Evolutionary conservation across 2,113 vertebrate species (phyloP).

Genomic region (Rafetus swinhoei): DNA sequence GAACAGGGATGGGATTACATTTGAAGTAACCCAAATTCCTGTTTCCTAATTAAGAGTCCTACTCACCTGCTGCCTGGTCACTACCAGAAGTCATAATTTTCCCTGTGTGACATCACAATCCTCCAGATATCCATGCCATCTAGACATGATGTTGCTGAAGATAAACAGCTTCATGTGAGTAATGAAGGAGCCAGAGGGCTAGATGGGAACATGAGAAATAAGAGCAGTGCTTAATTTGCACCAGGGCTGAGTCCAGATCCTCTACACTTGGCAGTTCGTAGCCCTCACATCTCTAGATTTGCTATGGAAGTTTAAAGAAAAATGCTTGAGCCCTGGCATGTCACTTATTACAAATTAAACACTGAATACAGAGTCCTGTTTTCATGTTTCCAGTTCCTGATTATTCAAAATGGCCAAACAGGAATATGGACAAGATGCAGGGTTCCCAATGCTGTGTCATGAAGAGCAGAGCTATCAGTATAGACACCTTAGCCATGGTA

Average conservation of each 20-base stretch:
- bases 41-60: not conserved
- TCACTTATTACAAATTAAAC: too few relatives aligned
- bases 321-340: too few relatives aligned
- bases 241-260: too few relatives aligned
- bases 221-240: not conserved
- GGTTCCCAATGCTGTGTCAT: not conserved
- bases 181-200: not conserved
- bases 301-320: too few relatives aligned
- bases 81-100: not conserved
- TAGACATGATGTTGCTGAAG: not conserved
- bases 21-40: conserved; percentile 9
- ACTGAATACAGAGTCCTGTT: not conserved
- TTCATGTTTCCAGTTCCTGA: not conserved
- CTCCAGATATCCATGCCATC: not conserved
- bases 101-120: not conserved
- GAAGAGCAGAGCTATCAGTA: not conserved
- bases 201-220: not conserved
- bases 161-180: not conserved
- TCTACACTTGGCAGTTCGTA: too few relatives aligned
- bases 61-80: not conserved
- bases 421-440: too few relatives aligned
- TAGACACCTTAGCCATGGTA: not conserved
- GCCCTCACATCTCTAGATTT: too few relatives aligned
- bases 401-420: not conserved
- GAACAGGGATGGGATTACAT: not conserved